Evolutionary conservation across 2,888 invertebrate genomes (phyloP), one percentile per base, ranked within the genome.

Genomic region (Caenorhabditis becei): DNA sequence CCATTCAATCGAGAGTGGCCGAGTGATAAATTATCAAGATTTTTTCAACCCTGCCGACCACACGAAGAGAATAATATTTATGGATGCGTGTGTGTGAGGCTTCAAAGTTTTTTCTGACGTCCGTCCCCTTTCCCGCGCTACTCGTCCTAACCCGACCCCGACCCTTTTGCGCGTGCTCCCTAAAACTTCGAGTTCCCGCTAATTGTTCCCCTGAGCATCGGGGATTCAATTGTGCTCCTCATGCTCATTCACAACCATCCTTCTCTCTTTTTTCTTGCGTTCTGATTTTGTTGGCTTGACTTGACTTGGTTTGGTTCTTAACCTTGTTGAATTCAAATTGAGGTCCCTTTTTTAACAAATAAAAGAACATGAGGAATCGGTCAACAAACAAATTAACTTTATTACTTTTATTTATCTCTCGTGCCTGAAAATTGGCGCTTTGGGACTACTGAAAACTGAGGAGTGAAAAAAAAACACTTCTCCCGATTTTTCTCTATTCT

Each of bases 161-260:
- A 67, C 75, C 67, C 61, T 23, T 56, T 77, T 67, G 67, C 58
- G 77, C 75, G 26, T 75, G 66, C 75, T 75, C 75, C 75, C 75
- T 75, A 75, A 75, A 78, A 78, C 78, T 71, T 79, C 79, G 66
- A 82, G 75, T 77, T 80, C 72, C 72, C 72, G 79, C 81, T 84
- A 84, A 84, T 81, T 79, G 83, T 79, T 82, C 83, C 83, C 83
- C 80, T 66, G 81, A 81, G 83, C 65, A 70, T 77, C 80, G 75
- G 47, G 41, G 66, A 84, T 84, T 84, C 83, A 84, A 84, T 84
- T 84, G 81, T 71, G 77, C 72, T 65, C 54, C 69, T 66, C 77
- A 70, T 70, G 69, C 67, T 80, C 65, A 66, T 77, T 80, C 75
- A 75, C 65, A 77, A 71, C 75, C 74, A 65, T 35, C 63, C 70